Conservation (phyloP, 1,140 invertebrate genomes). For the Planococcus citri region DNA sequence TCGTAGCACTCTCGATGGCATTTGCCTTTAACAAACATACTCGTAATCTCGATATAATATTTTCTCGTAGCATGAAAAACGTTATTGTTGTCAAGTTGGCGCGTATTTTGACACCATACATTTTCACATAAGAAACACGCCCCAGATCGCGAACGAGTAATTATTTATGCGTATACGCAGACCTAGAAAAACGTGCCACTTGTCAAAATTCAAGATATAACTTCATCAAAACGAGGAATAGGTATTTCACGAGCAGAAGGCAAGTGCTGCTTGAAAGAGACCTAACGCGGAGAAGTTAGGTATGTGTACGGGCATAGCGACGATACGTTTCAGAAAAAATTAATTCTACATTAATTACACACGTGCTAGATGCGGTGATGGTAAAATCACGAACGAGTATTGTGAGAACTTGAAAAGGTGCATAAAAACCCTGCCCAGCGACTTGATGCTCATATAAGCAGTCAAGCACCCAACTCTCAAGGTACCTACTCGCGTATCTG, state of each 20-base stretch:
- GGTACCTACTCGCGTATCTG: not conserved
- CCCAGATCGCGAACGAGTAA: not conserved
- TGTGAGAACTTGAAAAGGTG: no score
- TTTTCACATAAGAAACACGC: not conserved
- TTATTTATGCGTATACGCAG: not conserved
- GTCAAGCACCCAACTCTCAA: no score
- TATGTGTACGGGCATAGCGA: no score
- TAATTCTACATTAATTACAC: not conserved
- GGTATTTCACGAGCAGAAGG: not conserved
- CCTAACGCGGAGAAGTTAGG: not conserved
- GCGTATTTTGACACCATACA: not conserved
- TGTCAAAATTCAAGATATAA: slow-evolving; percentile 2
- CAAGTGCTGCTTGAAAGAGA: not conserved
- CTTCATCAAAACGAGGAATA: not conserved
- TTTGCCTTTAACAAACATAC: no score
- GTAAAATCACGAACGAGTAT: not conserved
- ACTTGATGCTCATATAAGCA: no score
- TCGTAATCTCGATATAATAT: no score
- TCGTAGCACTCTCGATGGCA: no score
- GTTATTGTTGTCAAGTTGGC: not conserved
- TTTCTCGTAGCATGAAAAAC: not conserved
- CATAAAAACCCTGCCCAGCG: not conserved
- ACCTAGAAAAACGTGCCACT: not conserved
- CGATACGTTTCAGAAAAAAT: not conserved
- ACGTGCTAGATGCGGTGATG: not conserved